Conservation (phyloP, 2,113 vertebrate genomes). For the Mustela lutreola region DNA sequence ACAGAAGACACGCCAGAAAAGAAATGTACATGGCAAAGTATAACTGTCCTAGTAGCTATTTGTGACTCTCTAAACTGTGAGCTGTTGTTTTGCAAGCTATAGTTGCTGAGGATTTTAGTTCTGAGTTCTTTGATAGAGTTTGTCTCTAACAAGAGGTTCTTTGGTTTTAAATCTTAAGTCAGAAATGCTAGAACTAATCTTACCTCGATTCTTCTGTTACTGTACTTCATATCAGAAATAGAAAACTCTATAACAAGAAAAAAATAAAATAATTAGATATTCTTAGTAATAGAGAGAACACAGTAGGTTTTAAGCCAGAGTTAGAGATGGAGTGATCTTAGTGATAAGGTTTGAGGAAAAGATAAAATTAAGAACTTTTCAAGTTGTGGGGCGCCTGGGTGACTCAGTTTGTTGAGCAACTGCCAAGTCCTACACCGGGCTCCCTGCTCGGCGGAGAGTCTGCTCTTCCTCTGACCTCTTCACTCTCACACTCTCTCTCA, state of each 20-base stretch:
- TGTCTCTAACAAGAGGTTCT: slow-evolving; percentile 1
- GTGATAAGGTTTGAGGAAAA: not conserved
- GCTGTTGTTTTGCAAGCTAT: not conserved
- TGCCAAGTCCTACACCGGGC: no score
- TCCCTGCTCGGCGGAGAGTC: no score
- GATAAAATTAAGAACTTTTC: slow-evolving; percentile 6
- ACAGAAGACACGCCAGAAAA: slow-evolving; percentile 8
- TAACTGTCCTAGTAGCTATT: slow-evolving; percentile 21
- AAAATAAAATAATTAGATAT: slow-evolving; percentile 42
- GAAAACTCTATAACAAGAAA: slow-evolving; percentile 81
- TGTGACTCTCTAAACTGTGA: not conserved
- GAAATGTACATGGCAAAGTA: not conserved
- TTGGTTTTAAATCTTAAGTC: slow-evolving; percentile 12
- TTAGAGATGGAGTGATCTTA: not conserved
- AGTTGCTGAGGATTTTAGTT: slow-evolving; percentile 13
- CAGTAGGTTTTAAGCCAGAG: not conserved
- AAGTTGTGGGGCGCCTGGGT: no score
- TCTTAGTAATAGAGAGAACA: slow-evolving; percentile 17
- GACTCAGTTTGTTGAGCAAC: no score
- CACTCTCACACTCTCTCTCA: no score
- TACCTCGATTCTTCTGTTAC: slow-evolving; percentile 82
- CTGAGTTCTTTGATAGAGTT: not conserved
- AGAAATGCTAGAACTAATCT: slow-evolving; percentile 63
- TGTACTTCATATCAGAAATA: slow-evolving; percentile 47
- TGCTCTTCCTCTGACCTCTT: no score